Evolutionary conservation across 2,797 vertebrate genomes (phyloP).

Genomic region (Danionella dracula): DNA sequence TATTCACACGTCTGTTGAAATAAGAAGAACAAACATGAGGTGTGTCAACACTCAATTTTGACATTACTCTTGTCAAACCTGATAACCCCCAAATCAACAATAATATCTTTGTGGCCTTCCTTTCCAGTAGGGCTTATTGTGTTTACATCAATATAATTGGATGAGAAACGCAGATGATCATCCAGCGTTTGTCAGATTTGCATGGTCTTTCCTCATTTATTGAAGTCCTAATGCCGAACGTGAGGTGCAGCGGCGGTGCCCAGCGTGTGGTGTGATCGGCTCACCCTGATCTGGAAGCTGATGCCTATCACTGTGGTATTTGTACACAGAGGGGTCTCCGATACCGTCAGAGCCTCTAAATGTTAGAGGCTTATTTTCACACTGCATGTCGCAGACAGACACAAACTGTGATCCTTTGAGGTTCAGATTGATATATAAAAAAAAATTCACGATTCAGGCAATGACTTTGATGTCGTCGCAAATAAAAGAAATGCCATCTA

Average conservation of each 20-base stretch:
- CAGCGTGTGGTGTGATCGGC: slow-evolving; percentile 37
- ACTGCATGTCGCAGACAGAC: background rate
- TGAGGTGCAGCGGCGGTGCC: background rate
- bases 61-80: too few species aligned
- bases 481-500: slow-evolving; percentile 24
- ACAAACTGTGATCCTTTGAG: slow-evolving; percentile 4
- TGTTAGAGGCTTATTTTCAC: slow-evolving; percentile 35
- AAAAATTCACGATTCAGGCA: slow-evolving; percentile 6
- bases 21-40: too few species aligned
- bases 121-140: slow-evolving; percentile 23
- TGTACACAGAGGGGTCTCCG: slow-evolving; percentile 32
- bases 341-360: slow-evolving; percentile 18
- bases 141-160: slow-evolving; percentile 47
- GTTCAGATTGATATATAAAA: slow-evolving; percentile 11
- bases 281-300: slow-evolving; percentile 24
- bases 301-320: slow-evolving; percentile 38
- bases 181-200: slow-evolving; percentile 14
- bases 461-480: slow-evolving; percentile 2
- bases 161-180: slow-evolving; percentile 31
- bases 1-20: slow-evolving; percentile 9
- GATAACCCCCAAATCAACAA: background rate
- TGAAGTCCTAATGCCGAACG: slow-evolving; percentile 9
- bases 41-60: too few species aligned
- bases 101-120: slow-evolving; percentile 2
- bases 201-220: slow-evolving; percentile 9